phyloP scores from a whole-genome alignment of 1,140 invertebrate genomes.

The Holcopasites calliopsidis region DNA sequence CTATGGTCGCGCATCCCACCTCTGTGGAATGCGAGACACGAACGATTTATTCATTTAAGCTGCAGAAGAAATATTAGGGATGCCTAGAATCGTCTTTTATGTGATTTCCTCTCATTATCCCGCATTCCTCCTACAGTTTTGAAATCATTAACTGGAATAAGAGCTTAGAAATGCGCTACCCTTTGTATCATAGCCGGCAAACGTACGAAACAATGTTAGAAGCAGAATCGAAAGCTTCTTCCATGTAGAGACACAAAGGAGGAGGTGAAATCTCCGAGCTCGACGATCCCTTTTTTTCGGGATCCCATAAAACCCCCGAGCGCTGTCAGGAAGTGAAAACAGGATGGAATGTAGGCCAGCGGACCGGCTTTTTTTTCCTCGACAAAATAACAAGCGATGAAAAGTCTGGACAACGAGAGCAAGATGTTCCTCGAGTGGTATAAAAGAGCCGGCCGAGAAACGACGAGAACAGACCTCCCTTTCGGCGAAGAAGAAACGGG shows the following conservation, averaged over 20 bases:
- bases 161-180: no score
- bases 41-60: no score
- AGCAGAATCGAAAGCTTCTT: not conserved
- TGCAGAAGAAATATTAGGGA: not conserved
- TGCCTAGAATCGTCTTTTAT: not conserved
- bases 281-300: slow-evolving; percentile 22
- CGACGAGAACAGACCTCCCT: not conserved
- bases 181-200: no score
- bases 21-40: slow-evolving; percentile 42
- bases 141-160: no score
- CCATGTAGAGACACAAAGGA: not conserved
- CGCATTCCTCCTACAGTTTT: not conserved
- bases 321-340: slow-evolving; percentile 48
- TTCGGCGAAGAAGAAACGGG: slow-evolving; percentile 5
- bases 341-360: slow-evolving; percentile 47
- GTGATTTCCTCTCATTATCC: no score
- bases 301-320: slow-evolving; percentile 50
- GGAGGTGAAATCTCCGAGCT: slow-evolving; percentile 25
- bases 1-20: slow-evolving; percentile 35
- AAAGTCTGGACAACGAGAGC: not conserved
- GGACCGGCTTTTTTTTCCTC: slow-evolving; percentile 25
- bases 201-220: not conserved
- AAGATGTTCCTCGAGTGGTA: not conserved
- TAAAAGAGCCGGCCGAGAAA: slow-evolving; percentile 13
- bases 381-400: slow-evolving; percentile 29